Evolutionary conservation across 1,140 invertebrate genomes (phyloP), one percentile per base, ranked within the genome.

Genomic region (Drosophila suzukii): DNA sequence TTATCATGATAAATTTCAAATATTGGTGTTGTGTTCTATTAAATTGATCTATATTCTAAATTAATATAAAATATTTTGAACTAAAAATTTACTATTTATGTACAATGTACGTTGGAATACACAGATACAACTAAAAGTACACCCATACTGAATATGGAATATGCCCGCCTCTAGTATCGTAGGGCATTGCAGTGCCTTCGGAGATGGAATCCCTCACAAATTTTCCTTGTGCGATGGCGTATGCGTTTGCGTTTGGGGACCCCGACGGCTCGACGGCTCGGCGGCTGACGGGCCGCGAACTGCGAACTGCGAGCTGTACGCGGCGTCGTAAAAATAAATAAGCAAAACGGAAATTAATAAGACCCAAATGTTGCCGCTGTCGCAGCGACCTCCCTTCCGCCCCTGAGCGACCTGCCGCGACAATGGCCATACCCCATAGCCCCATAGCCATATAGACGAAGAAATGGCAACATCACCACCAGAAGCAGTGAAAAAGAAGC

Each of bases 271-370:
- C 46, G 53, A 41, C 17, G 36, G 50, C 34, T 38, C 50, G 50
- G 44, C 44, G 24, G 47, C 27, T 32, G 49, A 62, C 43, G 68
- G 58, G 68, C 59, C 49, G 72, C 61, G 62, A 65, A 63, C 56
- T 38, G 72, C 61, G 62, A 65, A 63, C 56, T 38, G 71, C 53
- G 60, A 76, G 56, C 62, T 77, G 54, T 67, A 56, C 58, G 63
- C 57, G 57, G 63, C 44, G 68, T 75, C 75, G 63, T 79, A 65
- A 83, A 83, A 79, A 83, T 83, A 82, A 82, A 78, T 82, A 83
- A 75, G 79, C 79, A 81, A 81, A 81, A 81, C 79, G 79, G 79
- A 81, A 81, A 81, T 81, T 81, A 81, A 81, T 81, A 81, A 81
- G 67, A 77, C 67, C 73, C 54, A 68, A 81, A 75, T 55, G 57